Evolutionary conservation across 1,140 invertebrate species (phyloP), one percentile per base, ranked within the genome.

Genomic region (Gryon sp.): DNA sequence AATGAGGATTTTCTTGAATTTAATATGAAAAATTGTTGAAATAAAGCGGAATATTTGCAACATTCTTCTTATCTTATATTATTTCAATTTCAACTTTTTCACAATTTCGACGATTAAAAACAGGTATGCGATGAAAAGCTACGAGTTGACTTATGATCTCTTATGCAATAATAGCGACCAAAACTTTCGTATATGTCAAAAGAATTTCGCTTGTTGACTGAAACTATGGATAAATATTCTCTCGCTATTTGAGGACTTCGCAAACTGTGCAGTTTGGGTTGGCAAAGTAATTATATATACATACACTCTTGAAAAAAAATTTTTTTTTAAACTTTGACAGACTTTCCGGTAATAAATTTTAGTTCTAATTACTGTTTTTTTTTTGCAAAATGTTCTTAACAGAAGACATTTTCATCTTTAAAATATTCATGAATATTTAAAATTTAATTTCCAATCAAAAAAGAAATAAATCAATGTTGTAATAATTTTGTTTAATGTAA

Each of bases 161-260:
- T 60, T 60, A 28, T n/a, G 41, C 20, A 36, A 60, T 60, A 60
- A 48, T 48, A 60, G 30, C 41, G 18, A 60, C 28, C 30, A 38
- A 46, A 60, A 60, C 57, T 60, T 46, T 60, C 30, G n/a, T 12
- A 43, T 20, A n/a, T 36, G 18, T 45, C 55, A 43, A 48, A 60
- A 60, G 57, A 60, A 48, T 60, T 30, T 36, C 26, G 28, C 19
- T 19, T 24, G 19, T 9, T 24, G 28, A 38, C 43, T 24, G 14
- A 38, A 24, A 46, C 57, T 60, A 46, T 48, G 43, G 28, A 36
- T 11, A 19, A 30, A 38, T 38, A 60, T 28, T 60, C 28, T 26
- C 41, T 6, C 6, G 57, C 41, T 28, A 38, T 60, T 60, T 1
- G 48, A 46, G 28, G 24, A 48, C 41, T 60, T 60, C 38, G 57